Conservation (phyloP, 2,888 invertebrate genomes). For the Tanytarsus gracilentus region DNA sequence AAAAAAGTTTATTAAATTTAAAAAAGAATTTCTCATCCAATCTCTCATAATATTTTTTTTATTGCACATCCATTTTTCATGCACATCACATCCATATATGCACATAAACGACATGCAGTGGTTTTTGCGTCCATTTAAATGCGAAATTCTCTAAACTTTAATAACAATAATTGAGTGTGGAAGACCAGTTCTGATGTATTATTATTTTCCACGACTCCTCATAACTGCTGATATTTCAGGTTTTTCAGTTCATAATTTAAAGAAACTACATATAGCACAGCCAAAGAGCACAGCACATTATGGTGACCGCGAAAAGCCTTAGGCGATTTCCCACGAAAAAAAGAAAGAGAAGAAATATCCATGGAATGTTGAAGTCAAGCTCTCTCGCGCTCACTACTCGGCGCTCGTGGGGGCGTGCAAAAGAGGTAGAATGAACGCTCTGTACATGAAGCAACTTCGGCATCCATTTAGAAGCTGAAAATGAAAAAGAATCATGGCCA, state of each 20-base stretch:
- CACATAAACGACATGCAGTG: background rate
- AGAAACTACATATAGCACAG: slow-evolving; percentile 2
- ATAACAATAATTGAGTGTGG: slow-evolving; percentile 27
- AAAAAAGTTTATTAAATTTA: too few relatives aligned
- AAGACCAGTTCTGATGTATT: slow-evolving; percentile 19
- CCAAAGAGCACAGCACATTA: slow-evolving; percentile 6
- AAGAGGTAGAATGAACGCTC: too few relatives aligned
- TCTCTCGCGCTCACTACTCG: background rate
- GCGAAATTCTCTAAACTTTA: slow-evolving; percentile 19
- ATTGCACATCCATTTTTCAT: slow-evolving; percentile 4
- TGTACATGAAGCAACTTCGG: too few relatives aligned
- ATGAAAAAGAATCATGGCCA: background rate
- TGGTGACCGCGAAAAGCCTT: slow-evolving; percentile 15
- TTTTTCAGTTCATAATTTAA: slow-evolving; percentile 23
- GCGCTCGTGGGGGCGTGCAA: slow-evolving; percentile 27
- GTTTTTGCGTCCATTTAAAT: background rate
- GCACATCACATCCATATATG: slow-evolving; percentile 15
- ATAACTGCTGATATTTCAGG: slow-evolving; percentile 16
- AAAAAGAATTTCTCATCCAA: too few relatives aligned
- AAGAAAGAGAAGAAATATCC: slow-evolving; percentile 10
- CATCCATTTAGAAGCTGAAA: background rate
- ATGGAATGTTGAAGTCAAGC: slow-evolving; percentile 10
- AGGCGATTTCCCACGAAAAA: slow-evolving; percentile 27
- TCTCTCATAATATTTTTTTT: background rate
- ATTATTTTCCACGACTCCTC: slow-evolving; percentile 1